Evolutionary conservation across 30 jellyfish, hydroid and myxozoan species (phyloP).

Genomic region (Turritopsis dohrnii): DNA sequence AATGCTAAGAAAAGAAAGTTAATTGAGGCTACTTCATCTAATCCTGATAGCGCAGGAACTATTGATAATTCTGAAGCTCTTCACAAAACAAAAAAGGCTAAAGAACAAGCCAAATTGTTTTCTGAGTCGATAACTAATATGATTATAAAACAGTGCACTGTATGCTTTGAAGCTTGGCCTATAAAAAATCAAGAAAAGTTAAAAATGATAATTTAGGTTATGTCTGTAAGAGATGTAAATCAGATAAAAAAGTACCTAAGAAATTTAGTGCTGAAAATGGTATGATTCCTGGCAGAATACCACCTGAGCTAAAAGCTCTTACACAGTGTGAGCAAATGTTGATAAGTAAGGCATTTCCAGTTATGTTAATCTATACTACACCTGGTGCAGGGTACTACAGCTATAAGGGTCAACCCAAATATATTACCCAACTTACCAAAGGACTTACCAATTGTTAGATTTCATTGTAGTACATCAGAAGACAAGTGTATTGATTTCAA

Average conservation of each 20-base stretch:
- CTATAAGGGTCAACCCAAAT: not conserved
- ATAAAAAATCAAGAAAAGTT: not conserved
- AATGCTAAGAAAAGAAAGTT: no score
- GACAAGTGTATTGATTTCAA: conserved; percentile 7
- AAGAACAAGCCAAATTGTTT: no score
- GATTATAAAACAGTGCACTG: conserved; percentile 18
- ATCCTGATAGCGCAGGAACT: no score
- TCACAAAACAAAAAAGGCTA: no score
- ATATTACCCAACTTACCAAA: no score
- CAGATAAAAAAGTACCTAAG: conserved; percentile 26
- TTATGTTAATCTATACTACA: conserved; percentile 27
- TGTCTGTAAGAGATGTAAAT: conserved; percentile 10
- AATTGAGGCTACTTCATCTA: no score
- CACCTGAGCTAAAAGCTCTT: conserved; percentile 26
- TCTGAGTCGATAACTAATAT: no score
- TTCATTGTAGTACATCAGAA: no score
- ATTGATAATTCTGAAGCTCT: no score
- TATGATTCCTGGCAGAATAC: conserved; percentile 30
- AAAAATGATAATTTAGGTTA: no score
- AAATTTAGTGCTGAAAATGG: conserved; percentile 37
- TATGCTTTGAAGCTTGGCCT: conserved; percentile 47
- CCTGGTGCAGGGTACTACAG: conserved; percentile 34
- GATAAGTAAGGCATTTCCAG: no score
- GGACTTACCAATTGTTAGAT: no score
- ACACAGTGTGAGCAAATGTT: conserved; percentile 38